Evolutionary conservation across 2,797 vertebrate genomes (phyloP).

Genomic region (Heteromormyrus szaboi): DNA sequence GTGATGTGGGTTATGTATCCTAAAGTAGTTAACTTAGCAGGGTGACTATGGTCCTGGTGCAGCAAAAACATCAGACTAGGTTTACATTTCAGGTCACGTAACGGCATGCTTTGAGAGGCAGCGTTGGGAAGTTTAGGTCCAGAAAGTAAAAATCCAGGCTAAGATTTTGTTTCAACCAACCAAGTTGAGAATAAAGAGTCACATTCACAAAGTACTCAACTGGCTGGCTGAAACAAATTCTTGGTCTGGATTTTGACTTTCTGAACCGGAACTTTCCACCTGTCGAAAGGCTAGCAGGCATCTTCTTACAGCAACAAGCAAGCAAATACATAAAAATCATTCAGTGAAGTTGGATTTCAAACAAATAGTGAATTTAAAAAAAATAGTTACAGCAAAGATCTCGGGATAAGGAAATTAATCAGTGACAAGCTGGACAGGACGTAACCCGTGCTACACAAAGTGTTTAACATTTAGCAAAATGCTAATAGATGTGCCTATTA

Average conservation of each 20-base stretch:
- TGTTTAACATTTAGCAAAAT: neutral
- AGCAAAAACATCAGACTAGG: constrained; percentile 19
- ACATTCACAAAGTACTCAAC: neutral
- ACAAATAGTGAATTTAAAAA: neutral
- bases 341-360: neutral
- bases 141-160: neutral
- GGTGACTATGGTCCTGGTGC: neutral
- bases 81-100: constrained; percentile 34
- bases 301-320: neutral
- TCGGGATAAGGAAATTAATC: neutral
- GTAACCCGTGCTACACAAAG: neutral
- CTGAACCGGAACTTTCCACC: neutral
- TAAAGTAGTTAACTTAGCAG: neutral
- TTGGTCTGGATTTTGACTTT: neutral
- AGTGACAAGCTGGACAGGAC: neutral
- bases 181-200: neutral
- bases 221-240: neutral
- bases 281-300: neutral
- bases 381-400: neutral
- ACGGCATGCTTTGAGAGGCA: constrained; percentile 9
- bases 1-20: neutral
- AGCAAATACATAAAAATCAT: neutral
- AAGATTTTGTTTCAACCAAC: neutral
- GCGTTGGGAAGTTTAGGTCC: neutral
- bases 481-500: neutral